Base-by-base conservation (phyloP, 1,140 invertebrate genomes). In the Heliconius melpomene region DNA sequence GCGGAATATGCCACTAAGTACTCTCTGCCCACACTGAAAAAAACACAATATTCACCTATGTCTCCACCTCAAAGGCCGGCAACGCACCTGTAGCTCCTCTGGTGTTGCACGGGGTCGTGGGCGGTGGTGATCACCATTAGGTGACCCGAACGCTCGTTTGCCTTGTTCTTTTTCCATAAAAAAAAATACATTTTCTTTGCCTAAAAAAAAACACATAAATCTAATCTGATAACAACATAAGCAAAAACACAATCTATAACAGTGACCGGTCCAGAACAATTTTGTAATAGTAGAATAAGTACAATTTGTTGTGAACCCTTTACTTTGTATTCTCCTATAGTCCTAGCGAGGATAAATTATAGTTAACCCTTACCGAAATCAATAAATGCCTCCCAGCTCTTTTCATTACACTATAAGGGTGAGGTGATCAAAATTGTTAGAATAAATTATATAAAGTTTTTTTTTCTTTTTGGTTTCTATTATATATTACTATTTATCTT, bases 341-440 rank as follows among this genome's bases (percentile, higher is more conserved):
- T 83, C 46, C 77, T 71, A 74, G 75, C 32, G 70, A 74, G 79
- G 79, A 83, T 83, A 81, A 79, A 81, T 83, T 81, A 83, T 75
- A 79, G 77, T 78, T 72, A 75, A 72, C 75, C 77, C 78, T 77
- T 81, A 73, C 72, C 57, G 75, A 75, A 81, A 83, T 81, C 82
- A 83, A 83, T 83, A 81, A 81, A 81, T 81, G 77, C 79, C 60
- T 78, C 60, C 57, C 72, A 78, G 72, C 38, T 60, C 52, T 74
- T 79, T 79, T 81, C 71, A 78, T 78, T 79, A 77, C 50, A 79
- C 60, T 71, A 75, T 36, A 75, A 54, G 32, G 9, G 26, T 16
- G 13, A 66, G 26, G 60, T 66, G 13, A 66, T 66, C 26, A 66
- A 66, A 66, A 66, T 66, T 66, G 11, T 7, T 26, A 29, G 5